Evolutionary conservation across 1,140 invertebrate species (phyloP), one percentile per base, ranked within the genome.

Genomic region (Zaprionus africanus): DNA sequence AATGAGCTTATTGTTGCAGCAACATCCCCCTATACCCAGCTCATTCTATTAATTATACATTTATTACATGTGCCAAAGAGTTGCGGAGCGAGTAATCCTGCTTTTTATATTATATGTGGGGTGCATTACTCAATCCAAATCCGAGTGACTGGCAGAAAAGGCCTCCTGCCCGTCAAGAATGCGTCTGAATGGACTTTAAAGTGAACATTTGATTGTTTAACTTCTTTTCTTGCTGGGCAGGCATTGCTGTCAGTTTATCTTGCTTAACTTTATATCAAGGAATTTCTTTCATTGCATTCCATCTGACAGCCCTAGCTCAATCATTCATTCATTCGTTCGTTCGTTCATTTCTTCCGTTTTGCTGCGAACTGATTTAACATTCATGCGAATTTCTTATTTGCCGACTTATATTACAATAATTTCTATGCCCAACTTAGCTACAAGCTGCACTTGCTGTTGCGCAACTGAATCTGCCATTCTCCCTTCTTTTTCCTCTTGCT

Each of bases 1-100:
- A 69, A 69, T 78, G 22, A 38, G 41, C 67, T 63, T 31, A 17
- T 60, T 60, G 31, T 62, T 57, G 38, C 43, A 49, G 19, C 26
- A n/a, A 53, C 43, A 59, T 24, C 51, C 65, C 65, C 41, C 22
- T n/a, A 54, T n/a, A 15, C 5, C 5, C 13, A 6, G 13, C 5
- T n/a, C 15, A 5, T n/a, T 5, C 12, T 9, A 38, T 57, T 77
- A 84, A 80, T 84, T 70, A 74, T 57, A 57, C 56, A 24, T 67
- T 67, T 84, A 80, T 80, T 83, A 68, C 61, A 59, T 53, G 59
- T n/a, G n/a, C n/a, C n/a, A n/a, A n/a, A n/a, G n/a, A n/a, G 41
- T 61, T 31, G 15, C 0, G 9, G 26, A 5, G 5, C 0, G 41
- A 17, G n/a, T 17, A 17, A 46, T 15, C 12, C 36, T 38, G n/a